Base-by-base conservation (phyloP, 2,797 vertebrate genomes). In the Benthosema pterotum region DNA sequence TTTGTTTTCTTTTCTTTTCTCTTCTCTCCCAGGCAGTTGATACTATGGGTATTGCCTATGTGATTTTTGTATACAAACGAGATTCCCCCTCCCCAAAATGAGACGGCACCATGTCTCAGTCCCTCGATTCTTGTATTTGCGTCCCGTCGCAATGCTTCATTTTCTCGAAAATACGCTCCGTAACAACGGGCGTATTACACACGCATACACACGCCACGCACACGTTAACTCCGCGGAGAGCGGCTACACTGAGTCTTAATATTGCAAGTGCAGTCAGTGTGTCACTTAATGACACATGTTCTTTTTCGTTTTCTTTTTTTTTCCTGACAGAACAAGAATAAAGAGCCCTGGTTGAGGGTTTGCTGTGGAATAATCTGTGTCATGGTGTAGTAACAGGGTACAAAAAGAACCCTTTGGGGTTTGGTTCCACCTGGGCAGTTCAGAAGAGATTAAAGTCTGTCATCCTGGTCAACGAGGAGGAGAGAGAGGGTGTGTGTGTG, bases 191-290 rank as follows among this genome's bases (percentile, higher is more conserved):
- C 42, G 42, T 13, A n/a, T n/a, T n/a, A 17, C 18, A 59, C 52
- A 57, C 49, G 58, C 54, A 42, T 47, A 67, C 25, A 58, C 38
- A 65, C 43, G 59, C 61, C 52, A 65, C 9, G 42, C 49, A 54
- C 22, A 54, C 54, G 55, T 76, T 11, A 4, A 55, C 79, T 85
- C 83, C 78, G 60, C 53, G 50, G 68, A 76, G 84, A 88, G 75
- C 73, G 77, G 75, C 82, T 77, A 83, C 64, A 28, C 66, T 71
- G 77, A 84, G 82, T 84, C 65, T 78, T 25, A 83, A 86, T 88
- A 90, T 88, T 89, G 89, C 88, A 79, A 80, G 74, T 84, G 84
- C 82, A 87, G 82, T 88, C 87, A 88, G 80, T 84, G 80, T 84
- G 83, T 80, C 84, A 72, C 73, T 80, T 81, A 55, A 77, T 69